A percentile compares a stretch with the other conserved stretches of the same genome.
Conservation (phyloP, 2,113 vertebrate species). For the Leptodactylus fuscus region DNA sequence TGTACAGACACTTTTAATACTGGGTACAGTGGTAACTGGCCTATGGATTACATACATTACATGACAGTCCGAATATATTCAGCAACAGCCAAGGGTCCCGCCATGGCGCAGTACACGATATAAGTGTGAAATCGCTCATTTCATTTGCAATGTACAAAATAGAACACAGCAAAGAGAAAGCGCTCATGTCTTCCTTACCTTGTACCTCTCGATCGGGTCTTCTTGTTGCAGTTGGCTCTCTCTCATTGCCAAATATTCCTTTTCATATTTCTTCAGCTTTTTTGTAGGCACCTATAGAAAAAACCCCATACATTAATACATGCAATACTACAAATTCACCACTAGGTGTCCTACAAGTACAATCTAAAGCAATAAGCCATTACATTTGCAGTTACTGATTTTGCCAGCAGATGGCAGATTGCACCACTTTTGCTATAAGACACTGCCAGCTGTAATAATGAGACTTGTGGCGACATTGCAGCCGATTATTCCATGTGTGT, state of each 20-base stretch:
- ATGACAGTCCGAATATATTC: not conserved
- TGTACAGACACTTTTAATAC: no score
- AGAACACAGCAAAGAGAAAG: not conserved
- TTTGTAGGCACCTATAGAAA: constrained; percentile 90
- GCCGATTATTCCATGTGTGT: not conserved
- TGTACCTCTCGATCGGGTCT: constrained; percentile 95
- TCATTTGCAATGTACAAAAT: not conserved
- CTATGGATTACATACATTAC: not conserved
- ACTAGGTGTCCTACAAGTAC: not conserved
- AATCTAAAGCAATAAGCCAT: no score
- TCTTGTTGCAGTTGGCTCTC: constrained; percentile 97
- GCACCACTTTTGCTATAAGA: not conserved
- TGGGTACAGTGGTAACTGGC: no score
- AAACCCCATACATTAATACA: constrained; percentile 5
- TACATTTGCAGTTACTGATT: not conserved
- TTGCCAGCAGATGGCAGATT: constrained; percentile 22
- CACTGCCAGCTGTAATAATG: no score
- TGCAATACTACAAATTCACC: not conserved
- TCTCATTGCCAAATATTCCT: constrained; percentile 91
- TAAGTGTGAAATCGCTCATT: not conserved
- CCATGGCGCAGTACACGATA: not conserved
- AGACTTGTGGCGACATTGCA: not conserved
- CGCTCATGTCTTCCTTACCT: constrained; percentile 76
- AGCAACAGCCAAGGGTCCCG: not conserved
- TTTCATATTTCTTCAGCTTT: constrained; percentile 99